Conservation (phyloP, 2,888 invertebrate species). For the Apotomis betuletana region DNA sequence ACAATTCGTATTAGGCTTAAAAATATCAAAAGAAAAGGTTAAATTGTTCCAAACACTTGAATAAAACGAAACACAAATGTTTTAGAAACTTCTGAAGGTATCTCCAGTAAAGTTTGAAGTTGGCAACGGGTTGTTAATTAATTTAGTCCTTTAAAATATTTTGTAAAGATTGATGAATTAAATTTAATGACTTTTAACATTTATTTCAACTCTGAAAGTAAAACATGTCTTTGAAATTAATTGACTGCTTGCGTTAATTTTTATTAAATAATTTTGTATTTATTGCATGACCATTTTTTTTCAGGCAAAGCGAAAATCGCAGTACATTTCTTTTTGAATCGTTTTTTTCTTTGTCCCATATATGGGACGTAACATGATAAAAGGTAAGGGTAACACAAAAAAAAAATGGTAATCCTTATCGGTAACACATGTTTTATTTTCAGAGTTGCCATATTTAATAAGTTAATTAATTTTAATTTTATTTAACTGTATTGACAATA, state of each 20-base stretch:
- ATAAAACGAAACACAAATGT: slow-evolving; percentile 19
- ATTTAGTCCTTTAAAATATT: slow-evolving; percentile 33
- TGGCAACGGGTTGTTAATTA: slow-evolving; percentile 34
- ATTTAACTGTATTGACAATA: slow-evolving; percentile 71
- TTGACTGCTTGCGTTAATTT: slow-evolving; percentile 17
- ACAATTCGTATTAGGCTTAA: not conserved
- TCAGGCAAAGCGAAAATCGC: too few relatives aligned
- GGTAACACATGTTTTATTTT: slow-evolving; percentile 21
- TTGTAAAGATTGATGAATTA: slow-evolving; percentile 39
- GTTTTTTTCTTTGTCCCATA: too few relatives aligned
- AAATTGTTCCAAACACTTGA: slow-evolving; percentile 15
- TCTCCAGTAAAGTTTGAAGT: slow-evolving; percentile 16
- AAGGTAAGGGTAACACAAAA: too few relatives aligned
- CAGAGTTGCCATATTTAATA: slow-evolving; percentile 50
- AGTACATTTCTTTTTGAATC: too few relatives aligned
- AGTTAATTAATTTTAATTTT: slow-evolving; percentile 56
- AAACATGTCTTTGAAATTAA: slow-evolving; percentile 32
- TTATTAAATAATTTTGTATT: not conserved
- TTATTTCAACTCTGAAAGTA: slow-evolving; percentile 33
- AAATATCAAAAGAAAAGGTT: slow-evolving; percentile 14
- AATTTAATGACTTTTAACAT: slow-evolving; percentile 39
- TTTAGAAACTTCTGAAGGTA: slow-evolving; percentile 26
- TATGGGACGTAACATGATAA: too few relatives aligned
- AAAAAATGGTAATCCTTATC: too few relatives aligned
- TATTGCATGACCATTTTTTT: not conserved